Percentiles rank a stretch among this genome's conserved stretches.
phyloP scores from a whole-genome alignment of 2,113 vertebrate genomes.

The Mola mola region DNA sequence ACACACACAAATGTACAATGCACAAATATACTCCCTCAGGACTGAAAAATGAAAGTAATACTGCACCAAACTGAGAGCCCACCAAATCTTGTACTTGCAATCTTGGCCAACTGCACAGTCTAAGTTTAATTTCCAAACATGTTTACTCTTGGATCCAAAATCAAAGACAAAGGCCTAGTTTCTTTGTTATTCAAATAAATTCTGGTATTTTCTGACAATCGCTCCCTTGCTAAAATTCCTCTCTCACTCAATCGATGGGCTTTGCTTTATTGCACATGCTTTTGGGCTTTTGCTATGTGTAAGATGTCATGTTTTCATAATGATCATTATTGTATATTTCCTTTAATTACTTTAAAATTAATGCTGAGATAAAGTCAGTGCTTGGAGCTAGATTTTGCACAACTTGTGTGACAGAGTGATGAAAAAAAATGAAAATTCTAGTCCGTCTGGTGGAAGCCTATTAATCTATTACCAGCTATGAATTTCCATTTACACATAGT shows the following conservation, averaged over 20 bases:
- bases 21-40: slow-evolving; percentile 30
- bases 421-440: background rate
- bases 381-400: background rate
- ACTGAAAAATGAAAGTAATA: slow-evolving; percentile 55
- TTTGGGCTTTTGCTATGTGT: slow-evolving; percentile 39
- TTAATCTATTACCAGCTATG: background rate
- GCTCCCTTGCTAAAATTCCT: slow-evolving; percentile 33
- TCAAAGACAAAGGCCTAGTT: slow-evolving; percentile 37
- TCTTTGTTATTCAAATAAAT: slow-evolving; percentile 51
- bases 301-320: slow-evolving; percentile 66
- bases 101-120: slow-evolving; percentile 36
- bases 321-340: slow-evolving; percentile 59
- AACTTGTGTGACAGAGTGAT: background rate
- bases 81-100: slow-evolving; percentile 45
- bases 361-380: too few species aligned
- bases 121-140: slow-evolving; percentile 52
- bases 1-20: slow-evolving; percentile 6
- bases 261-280: slow-evolving; percentile 45
- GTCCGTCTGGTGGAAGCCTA: background rate
- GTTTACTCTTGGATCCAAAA: slow-evolving; percentile 59
- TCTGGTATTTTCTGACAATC: slow-evolving; percentile 45
- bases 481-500: slow-evolving; percentile 7
- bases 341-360: slow-evolving; percentile 33
- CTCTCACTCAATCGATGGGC: slow-evolving; percentile 51
- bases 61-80: slow-evolving; percentile 43